phyloP scores from a whole-genome alignment of 2,113 vertebrate genomes.

The Lonchura striata region DNA sequence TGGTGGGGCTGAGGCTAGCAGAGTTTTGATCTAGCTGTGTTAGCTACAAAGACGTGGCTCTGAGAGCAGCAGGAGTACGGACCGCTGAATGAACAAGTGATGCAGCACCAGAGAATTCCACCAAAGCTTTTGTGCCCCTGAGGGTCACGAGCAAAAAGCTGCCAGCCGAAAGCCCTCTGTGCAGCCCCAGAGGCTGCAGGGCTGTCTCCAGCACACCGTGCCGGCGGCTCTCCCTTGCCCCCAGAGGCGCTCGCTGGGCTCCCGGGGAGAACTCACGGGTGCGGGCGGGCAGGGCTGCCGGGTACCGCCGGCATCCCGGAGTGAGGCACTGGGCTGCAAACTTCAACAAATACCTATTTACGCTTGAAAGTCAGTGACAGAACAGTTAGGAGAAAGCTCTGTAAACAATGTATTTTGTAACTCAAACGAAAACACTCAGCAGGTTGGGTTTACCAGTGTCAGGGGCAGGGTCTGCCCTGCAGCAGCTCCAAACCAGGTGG shows the following conservation, averaged over 20 bases:
- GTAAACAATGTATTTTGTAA: neutral
- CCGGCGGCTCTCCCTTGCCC: too few relatives aligned
- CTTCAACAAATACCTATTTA: neutral
- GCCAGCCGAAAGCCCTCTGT: neutral
- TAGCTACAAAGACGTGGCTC: neutral
- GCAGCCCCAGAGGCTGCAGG: neutral
- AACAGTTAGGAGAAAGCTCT: neutral
- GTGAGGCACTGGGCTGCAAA: neutral
- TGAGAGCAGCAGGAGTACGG: neutral
- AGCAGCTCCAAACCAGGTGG: neutral
- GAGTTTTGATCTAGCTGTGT: neutral
- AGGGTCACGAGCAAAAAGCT: neutral
- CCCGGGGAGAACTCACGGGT: neutral
- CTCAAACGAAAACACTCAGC: neutral
- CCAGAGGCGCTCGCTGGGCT: neutral
- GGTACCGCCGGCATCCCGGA: neutral
- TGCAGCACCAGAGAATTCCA: neutral
- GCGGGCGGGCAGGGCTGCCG: neutral
- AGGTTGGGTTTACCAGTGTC: neutral
- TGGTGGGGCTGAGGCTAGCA: neutral
- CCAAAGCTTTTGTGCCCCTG: neutral
- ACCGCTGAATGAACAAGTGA: neutral
- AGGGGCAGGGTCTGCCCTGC: neutral
- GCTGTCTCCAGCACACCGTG: neutral
- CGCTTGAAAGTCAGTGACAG: neutral